Percentiles rank a stretch among this genome's conserved stretches.
These are phyloP conservation scores for Spinibarbus caldwelli DNA, from an alignment of 2,797 vertebrate species.

Conservation along the genomic window DNA sequence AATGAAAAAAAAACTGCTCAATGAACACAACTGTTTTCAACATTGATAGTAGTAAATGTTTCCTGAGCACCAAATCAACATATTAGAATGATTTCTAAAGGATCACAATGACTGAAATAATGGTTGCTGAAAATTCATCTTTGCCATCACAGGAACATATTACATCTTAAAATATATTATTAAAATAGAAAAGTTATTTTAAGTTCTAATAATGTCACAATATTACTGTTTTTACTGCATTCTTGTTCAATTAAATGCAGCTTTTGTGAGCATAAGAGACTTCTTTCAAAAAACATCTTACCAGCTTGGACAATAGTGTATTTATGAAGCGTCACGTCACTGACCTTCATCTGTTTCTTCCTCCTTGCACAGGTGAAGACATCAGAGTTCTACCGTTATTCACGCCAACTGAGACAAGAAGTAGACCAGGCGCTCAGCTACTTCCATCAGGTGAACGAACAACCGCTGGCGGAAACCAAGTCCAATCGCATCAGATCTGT, in stretches of 20 bases:
- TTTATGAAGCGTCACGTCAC: conserved; percentile 73
- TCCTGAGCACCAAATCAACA: no score
- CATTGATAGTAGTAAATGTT: no score
- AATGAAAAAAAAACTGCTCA: no score
- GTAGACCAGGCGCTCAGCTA: conserved; percentile 96
- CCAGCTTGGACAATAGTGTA: neutral
- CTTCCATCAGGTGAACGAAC: conserved; percentile 95
- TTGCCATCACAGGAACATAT: no score
- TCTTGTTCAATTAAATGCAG: neutral
- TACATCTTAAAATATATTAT: no score
- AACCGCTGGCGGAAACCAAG: conserved; percentile 93
- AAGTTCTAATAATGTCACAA: no score
- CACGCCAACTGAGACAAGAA: conserved; percentile 93
- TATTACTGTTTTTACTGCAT: no score
- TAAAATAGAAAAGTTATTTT: no score
- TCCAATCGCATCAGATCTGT: conserved; percentile 96
- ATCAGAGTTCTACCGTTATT: conserved; percentile 98
- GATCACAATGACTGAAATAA: no score
- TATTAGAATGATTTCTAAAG: no score
- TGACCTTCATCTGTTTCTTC: neutral
- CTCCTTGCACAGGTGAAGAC: conserved; percentile 89
- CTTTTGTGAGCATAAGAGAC: neutral
- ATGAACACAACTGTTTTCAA: no score
- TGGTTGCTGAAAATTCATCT: no score
- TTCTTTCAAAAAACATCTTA: neutral